Evolutionary conservation across 2,797 vertebrate genomes (phyloP), one percentile per base, ranked within the genome.

Genomic region (Pteronotus mesoamericanus): DNA sequence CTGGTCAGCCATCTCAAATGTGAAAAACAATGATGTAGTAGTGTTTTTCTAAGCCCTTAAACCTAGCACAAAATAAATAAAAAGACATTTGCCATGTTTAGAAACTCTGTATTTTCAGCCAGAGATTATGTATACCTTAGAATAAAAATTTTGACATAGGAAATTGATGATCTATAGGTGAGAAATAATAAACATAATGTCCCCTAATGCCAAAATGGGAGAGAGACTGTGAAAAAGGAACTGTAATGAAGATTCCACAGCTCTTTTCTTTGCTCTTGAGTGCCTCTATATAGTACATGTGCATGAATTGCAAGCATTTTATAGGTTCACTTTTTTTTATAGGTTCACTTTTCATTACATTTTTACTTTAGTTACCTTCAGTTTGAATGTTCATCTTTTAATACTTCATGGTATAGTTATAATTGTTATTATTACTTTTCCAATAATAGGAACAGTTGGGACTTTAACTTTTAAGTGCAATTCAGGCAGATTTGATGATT

Each of bases 21-120:
- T 8, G 2, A 9, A 91, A 74, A 57, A 16, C 4, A 75, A 68
- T 97, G 93, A 96, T 48, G 68, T 71, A 59, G 5, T 55, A 10
- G 44, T 97, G 97, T 97, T 98, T 97, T 97, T 96, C 97, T 98
- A 96, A 96, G 95, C 91, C 95, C 68, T 96, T 91, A 51, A 96
- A 85, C 79, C 34, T 71, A 97, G 95, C 85, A 93, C 94, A 97
- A 97, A 97, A 84, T 48, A 89, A 88, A 80, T 71, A 53, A 74
- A 85, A 77, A 66, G 21, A 3, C 21, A 69, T n/a, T 74, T 84
- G 5, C 24, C 18, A 2, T 72, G 61, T 51, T 93, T 89, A 71
- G 48, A 86, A 84, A 39, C 34, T 48, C 16, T 51, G 14, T 4
- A 46, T 21, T 79, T 92, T 90, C 74, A 80, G 53, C 78, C 16